Conservation (phyloP, 2,888 invertebrate species). For the Chymomyza amoena region DNA sequence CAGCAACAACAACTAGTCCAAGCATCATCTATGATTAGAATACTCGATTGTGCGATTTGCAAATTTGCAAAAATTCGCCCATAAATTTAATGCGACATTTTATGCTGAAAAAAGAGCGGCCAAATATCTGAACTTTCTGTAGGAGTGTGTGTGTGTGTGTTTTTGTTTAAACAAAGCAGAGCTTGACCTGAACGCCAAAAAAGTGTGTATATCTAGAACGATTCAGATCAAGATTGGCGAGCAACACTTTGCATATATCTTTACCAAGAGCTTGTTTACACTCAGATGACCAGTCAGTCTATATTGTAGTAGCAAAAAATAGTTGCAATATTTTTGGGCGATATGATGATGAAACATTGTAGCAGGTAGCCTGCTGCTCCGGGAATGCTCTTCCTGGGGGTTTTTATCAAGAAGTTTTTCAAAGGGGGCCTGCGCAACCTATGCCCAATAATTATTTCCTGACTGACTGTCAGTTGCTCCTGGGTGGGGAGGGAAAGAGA, state of each 20-base stretch:
- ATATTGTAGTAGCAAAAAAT: background rate
- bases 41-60: constrained; percentile 56
- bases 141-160: background rate
- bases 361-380: too few relatives aligned
- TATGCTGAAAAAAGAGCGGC: background rate
- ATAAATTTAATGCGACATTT: constrained; percentile 52
- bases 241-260: background rate
- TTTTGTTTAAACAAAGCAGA: background rate
- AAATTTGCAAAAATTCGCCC: constrained; percentile 53
- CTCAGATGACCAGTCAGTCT: background rate
- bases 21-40: constrained; percentile 24
- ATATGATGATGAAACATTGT: too few relatives aligned
- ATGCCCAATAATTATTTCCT: too few relatives aligned
- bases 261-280: background rate
- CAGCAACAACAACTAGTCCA: constrained; percentile 25
- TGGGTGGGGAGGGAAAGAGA: too few relatives aligned
- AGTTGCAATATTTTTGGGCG: too few relatives aligned
- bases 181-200: background rate
- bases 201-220: background rate
- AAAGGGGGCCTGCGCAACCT: too few relatives aligned
- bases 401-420: too few relatives aligned
- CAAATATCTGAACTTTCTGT: background rate
- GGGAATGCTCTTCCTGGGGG: too few relatives aligned
- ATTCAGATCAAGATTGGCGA: background rate
- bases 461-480: too few relatives aligned